A percentile compares a stretch with the other conserved stretches of the same genome.
Evolutionary conservation across 1,140 invertebrate species (phyloP).

Genomic region (Scylla paramamosain): DNA sequence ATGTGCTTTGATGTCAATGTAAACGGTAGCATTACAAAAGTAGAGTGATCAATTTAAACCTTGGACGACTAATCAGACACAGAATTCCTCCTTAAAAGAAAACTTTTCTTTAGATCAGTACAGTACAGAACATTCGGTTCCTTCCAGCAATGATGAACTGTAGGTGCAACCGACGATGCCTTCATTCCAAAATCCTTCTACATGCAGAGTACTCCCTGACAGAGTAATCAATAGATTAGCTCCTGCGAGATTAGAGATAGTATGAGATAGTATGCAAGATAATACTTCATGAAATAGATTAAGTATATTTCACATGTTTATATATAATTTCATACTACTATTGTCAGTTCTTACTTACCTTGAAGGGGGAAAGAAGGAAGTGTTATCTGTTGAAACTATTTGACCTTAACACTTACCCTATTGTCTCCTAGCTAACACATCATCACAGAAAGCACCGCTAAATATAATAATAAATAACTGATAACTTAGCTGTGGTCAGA

Average conservation of each 20-base stretch:
- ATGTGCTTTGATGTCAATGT: constrained; percentile 17
- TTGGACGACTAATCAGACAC: background rate
- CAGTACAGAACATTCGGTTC: background rate
- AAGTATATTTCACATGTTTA: background rate
- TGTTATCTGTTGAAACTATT: no score
- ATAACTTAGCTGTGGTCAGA: no score
- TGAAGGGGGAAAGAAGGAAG: no score
- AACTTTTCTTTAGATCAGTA: background rate
- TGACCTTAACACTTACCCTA: no score
- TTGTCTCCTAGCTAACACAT: no score
- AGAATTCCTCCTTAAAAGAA: background rate
- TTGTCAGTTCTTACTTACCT: constrained; percentile 9
- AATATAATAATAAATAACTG: no score
- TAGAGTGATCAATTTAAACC: background rate
- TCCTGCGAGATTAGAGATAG: background rate
- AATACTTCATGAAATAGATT: no score
- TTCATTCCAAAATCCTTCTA: background rate
- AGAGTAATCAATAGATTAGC: background rate
- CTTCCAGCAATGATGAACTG: background rate
- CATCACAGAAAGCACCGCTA: no score
- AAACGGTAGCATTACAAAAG: background rate
- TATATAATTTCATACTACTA: background rate
- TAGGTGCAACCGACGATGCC: background rate
- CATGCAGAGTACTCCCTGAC: background rate
- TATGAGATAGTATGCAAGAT: no score